phyloP scores from a whole-genome alignment of 2,888 invertebrate genomes.

The Scaeva pyrastri region DNA sequence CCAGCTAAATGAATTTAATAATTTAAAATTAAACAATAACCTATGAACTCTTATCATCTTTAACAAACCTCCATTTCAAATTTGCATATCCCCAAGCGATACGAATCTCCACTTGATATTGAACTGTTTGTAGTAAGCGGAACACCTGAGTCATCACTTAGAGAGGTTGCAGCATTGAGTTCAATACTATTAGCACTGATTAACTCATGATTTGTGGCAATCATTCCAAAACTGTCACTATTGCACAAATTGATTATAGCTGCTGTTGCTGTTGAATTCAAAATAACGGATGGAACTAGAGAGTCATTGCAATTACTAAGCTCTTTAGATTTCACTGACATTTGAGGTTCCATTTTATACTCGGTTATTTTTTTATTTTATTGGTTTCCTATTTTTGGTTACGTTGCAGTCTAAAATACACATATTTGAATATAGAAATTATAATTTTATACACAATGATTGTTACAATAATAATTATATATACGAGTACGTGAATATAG shows the following conservation, averaged over 20 bases:
- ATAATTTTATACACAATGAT: no score
- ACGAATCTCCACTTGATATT: slow-evolving; percentile 84
- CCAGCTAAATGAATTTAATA: slow-evolving; percentile 85
- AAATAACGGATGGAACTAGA: slow-evolving; percentile 71
- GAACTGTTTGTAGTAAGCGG: slow-evolving; percentile 84
- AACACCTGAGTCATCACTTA: slow-evolving; percentile 84
- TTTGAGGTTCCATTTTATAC: slow-evolving; percentile 62
- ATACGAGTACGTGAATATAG: no score
- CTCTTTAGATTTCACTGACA: slow-evolving; percentile 76
- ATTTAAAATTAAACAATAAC: slow-evolving; percentile 66
- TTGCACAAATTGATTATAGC: slow-evolving; percentile 79
- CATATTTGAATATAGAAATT: background rate
- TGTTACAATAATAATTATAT: no score
- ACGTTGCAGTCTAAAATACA: slow-evolving; percentile 58
- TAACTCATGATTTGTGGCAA: slow-evolving; percentile 81
- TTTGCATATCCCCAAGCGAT: slow-evolving; percentile 83
- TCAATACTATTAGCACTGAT: slow-evolving; percentile 83
- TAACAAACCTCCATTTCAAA: slow-evolving; percentile 82
- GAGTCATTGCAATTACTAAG: slow-evolving; percentile 76
- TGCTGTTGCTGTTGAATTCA: slow-evolving; percentile 71
- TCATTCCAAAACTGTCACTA: slow-evolving; percentile 82
- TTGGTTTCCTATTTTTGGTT: slow-evolving; percentile 56
- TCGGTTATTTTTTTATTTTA: background rate
- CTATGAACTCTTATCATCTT: background rate
- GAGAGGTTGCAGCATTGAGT: slow-evolving; percentile 82